phyloP scores from a whole-genome alignment of 2,888 invertebrate species.

The Callinectes sapidus region DNA sequence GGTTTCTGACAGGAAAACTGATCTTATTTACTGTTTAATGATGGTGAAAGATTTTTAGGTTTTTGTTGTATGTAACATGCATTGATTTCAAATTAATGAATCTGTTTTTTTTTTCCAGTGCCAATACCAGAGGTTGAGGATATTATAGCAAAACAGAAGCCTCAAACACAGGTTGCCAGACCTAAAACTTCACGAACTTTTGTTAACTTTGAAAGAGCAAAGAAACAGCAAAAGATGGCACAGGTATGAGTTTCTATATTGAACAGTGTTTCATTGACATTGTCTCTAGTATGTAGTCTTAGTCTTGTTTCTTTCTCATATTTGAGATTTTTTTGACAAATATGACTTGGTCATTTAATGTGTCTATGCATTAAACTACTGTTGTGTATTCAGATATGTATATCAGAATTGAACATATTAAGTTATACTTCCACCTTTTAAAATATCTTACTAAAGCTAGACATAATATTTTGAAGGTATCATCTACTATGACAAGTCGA shows the following conservation, averaged over 20 bases:
- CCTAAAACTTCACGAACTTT: constrained; percentile 75
- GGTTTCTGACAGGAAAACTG: not conserved
- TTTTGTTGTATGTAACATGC: not conserved
- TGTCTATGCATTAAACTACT: no score
- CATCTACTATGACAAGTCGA: constrained; percentile 76
- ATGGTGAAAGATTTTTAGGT: not conserved
- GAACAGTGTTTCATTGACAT: not conserved
- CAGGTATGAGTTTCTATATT: constrained; percentile 41
- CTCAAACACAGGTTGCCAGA: constrained; percentile 74
- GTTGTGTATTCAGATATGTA: not conserved
- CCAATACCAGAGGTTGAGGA: constrained; percentile 3
- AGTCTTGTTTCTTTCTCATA: not conserved
- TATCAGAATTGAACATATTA: not conserved
- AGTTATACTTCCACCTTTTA: not conserved
- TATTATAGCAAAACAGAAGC: not conserved
- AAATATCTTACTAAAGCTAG: not conserved
- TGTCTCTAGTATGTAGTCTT: not conserved
- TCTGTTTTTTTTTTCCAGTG: not conserved
- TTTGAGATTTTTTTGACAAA: not conserved
- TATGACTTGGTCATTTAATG: not conserved
- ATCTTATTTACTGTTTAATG: not conserved
- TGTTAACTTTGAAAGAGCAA: constrained; percentile 74
- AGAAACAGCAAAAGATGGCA: constrained; percentile 74
- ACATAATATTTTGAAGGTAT: constrained; percentile 42
- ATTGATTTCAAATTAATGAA: not conserved